These are phyloP conservation scores for Babyrousa celebensis DNA, from an alignment of 2,797 vertebrate species.

Conservation along the genomic window DNA sequence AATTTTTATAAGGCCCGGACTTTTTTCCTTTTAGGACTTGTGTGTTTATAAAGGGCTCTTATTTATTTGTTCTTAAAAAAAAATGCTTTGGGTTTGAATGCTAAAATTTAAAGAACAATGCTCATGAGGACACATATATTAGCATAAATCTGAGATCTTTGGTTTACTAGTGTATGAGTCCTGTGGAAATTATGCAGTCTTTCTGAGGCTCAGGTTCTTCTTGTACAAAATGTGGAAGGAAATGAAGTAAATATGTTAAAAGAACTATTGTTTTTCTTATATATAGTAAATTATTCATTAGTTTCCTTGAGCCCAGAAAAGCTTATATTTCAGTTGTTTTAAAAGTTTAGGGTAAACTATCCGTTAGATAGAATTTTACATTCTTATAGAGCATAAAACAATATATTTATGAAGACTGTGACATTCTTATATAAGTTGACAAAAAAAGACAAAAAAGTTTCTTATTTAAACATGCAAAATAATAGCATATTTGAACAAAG, in stretches of 20 bases:
- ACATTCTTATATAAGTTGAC: not conserved
- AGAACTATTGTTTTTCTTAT: not conserved
- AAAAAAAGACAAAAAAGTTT: not conserved
- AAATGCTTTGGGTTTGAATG: not conserved
- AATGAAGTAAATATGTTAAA: slow-evolving; percentile 6
- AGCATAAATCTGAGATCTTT: not conserved
- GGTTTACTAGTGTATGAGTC: not conserved
- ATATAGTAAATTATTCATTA: not conserved
- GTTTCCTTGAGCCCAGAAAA: not conserved
- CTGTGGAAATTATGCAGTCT: not conserved
- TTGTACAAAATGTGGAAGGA: not conserved
- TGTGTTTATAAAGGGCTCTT: rapidly evolving
- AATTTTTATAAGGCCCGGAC: not conserved
- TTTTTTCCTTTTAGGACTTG: not conserved
- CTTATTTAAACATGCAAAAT: not conserved
- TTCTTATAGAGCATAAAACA: not conserved
- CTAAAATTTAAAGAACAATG: not conserved
- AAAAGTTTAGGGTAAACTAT: not conserved
- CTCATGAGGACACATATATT: not conserved
- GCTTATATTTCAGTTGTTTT: not conserved
- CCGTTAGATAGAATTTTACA: not conserved
- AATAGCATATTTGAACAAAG: not conserved
- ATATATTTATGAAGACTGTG: not conserved
- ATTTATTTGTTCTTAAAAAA: not conserved
- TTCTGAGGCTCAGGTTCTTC: not conserved